Evolutionary conservation across 2,888 invertebrate species (phyloP), one percentile per base, ranked within the genome.

Genomic region (Platycnemis pennipes): DNA sequence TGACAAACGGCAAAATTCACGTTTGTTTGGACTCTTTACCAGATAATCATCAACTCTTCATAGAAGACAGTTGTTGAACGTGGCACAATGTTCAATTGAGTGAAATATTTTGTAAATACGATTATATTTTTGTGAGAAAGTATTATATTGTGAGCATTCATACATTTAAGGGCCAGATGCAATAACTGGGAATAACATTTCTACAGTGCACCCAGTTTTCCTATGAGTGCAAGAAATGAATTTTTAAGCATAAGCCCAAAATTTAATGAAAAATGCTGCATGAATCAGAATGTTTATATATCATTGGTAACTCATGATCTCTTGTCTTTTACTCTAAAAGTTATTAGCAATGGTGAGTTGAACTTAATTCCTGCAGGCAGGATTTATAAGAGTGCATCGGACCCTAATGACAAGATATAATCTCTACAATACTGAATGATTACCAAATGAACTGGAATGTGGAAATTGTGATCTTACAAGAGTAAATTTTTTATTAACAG

Each of bases 1-100:
- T 19, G 91, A 91, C 56, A 91, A 91, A 42, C 53, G 91, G n/a
- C 91, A 91, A 91, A 91, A 91, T 26, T 91, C 91, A 31, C 91
- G 91, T 16, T 56, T 91, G 44, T 91, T 91, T 63, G 91, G 91
- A 22, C 37, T 91, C 91, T 91, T 91, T 42, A 91, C 53, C 1
- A 91, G 91, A 91, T 91, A 91, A 91, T 91, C 63, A 42, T 37
- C 13, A 11, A 91, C 37, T 22, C 22, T 63, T 7, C 46, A 26
- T 31, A 56, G 44, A 63, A 42, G 37, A 37, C 77, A 77, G 77
- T 44, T 7, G 16, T 4, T 11, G 7, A 56, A 11, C 8, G 13
- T 56, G 19, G 53, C 91, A 91, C 53, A 91, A 91, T 91, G 56
- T 91, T 44, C 42, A n/a, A 49, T 89, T 49, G 31, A 89, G 37